Evolutionary conservation across 2,888 invertebrate species (phyloP), one percentile per base, ranked within the genome.

Genomic region (Zootermopsis nevadensis): DNA sequence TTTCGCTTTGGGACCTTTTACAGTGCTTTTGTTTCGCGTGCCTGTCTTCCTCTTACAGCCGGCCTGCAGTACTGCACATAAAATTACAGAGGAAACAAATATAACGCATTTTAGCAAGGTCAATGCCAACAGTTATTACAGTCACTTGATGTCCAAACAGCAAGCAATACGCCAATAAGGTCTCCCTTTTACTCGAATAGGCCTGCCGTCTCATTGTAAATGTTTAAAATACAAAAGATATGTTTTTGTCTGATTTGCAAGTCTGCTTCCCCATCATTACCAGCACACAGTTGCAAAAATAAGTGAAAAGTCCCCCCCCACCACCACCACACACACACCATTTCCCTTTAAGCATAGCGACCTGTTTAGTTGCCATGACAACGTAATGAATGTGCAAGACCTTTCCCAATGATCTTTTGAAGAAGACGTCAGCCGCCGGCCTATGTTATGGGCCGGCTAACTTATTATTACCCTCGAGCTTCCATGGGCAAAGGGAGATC

Each of bases 351-450:
- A 2, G 22, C 79, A 66, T 33, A 53, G 60, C 12, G 35, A 35
- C n/a, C 38, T 79, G 79, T 60, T 79, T 79, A 30, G 79, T 79
- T 79, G 79, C 35, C 38, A 79, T 79, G 35, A 2, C 79, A 38
- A 79, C 60, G 31, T 79, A 79, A 79, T 66, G 79, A 79, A 38
- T 60, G 79, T 66, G 66, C 79, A 60, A 79, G 79, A 79, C 79
- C 79, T 79, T 79, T 66, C 79, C 79, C 79, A 79, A 79, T 66
- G 79, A 35, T 79, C 35, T 79, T 79, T 79, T 79, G 60, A 66
- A 66, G 60, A 79, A 79, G 79, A 60, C 79, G 60, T 79, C 79
- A 79, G 77, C 19, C 77, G 77, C 27, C 15, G 77, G 48, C 19
- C 33, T 2, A 22, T 69, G 69, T 33, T 69, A 69, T 69, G 69